Evolutionary conservation across 2,797 vertebrate species (phyloP).

Genomic region (Hydrocynus forskahlii): DNA sequence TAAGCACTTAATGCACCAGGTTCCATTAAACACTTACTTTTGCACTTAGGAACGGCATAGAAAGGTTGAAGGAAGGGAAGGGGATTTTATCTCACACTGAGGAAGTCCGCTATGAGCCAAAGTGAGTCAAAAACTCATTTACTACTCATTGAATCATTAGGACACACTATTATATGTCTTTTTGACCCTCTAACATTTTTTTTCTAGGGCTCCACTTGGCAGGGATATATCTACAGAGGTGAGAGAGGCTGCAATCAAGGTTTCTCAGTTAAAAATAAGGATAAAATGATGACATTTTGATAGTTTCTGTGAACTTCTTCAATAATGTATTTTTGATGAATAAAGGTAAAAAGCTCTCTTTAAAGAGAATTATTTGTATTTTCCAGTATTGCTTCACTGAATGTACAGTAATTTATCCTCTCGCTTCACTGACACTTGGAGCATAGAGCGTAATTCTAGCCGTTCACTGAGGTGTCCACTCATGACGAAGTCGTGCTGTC

Average conservation of each 20-base stretch:
- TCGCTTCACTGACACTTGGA: background rate
- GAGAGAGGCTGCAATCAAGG: conserved; percentile 82
- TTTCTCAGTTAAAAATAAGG: conserved; percentile 78
- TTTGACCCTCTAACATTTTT: background rate
- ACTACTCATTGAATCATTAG: background rate
- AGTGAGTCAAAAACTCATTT: conserved; percentile 72
- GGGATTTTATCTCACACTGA: conserved; percentile 80
- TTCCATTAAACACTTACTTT: background rate
- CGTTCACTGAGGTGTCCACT: background rate
- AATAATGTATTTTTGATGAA: background rate
- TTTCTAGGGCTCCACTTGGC: conserved; percentile 86
- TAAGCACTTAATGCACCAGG: background rate
- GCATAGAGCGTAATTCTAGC: background rate
- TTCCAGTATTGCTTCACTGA: conserved; percentile 2
- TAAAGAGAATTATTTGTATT: background rate
- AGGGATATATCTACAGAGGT: conserved; percentile 87
- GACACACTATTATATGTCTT: background rate
- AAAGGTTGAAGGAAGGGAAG: conserved; percentile 83
- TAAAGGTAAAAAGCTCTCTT: background rate
- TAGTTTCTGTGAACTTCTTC: background rate
- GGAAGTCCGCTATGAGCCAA: conserved; percentile 86
- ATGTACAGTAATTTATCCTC: background rate
- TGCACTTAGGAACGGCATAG: conserved; percentile 90
- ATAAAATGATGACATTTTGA: conserved; percentile 58
- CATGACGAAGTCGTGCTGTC: no score